Conservation (phyloP, 2,113 vertebrate genomes). For the Sylvilagus bachmani region DNA sequence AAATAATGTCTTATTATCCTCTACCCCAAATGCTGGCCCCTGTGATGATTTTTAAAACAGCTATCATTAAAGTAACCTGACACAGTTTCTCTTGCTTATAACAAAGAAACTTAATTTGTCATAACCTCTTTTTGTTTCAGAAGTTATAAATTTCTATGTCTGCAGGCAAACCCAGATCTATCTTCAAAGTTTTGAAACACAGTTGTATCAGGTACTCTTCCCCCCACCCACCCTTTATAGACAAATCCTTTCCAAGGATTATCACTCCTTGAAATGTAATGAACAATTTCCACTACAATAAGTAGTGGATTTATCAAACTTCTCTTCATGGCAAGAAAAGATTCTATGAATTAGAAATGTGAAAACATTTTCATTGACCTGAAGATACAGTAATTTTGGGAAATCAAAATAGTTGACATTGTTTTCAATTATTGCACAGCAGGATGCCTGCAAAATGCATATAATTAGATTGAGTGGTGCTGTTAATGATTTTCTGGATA, state of each 20-base stretch:
- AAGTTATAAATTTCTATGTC: background rate
- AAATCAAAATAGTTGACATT: constrained; percentile 43
- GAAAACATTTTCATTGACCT: constrained; percentile 65
- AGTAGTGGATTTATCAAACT: constrained; percentile 9
- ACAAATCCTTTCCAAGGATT: constrained; percentile 38
- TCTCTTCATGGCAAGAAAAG: constrained; percentile 5
- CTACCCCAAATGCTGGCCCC: background rate
- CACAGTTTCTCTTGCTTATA: constrained; percentile 15
- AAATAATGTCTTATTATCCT: no score
- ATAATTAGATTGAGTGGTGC: constrained; percentile 29
- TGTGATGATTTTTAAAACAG: background rate
- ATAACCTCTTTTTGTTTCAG: background rate
- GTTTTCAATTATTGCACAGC: constrained; percentile 70
- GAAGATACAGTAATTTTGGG: constrained; percentile 48
- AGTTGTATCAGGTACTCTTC: background rate
- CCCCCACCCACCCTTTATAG: background rate
- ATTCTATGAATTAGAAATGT: constrained; percentile 10
- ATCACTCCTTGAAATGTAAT: background rate
- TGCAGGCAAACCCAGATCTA: background rate
- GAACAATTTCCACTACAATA: constrained; percentile 33
- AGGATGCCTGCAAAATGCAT: constrained; percentile 48
- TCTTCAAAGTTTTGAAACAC: constrained; percentile 36
- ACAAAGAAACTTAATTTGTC: background rate
- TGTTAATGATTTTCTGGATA: constrained; percentile 13
- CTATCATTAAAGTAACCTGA: background rate